phyloP scores from a whole-genome alignment of 2,888 invertebrate genomes.

The Gibbula magus region DNA sequence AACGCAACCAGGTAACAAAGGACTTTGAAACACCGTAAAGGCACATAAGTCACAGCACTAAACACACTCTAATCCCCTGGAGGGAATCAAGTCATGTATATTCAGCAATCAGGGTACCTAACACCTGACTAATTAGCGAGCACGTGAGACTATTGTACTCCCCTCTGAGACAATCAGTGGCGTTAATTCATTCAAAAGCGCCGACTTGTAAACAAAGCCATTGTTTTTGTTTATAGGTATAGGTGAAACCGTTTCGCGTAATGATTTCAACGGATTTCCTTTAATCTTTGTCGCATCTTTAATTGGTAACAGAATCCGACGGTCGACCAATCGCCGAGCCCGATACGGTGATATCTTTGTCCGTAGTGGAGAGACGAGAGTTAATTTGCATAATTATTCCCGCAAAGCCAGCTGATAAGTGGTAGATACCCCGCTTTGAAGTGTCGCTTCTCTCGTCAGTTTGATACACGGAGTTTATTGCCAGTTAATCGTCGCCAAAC shows the following conservation, averaged over 20 bases:
- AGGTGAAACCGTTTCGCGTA: conserved; percentile 3
- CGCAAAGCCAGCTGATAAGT: neutral
- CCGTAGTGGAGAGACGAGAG: neutral
- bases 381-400: conserved; percentile 3
- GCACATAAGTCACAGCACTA: too few relatives aligned
- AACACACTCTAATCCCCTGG: too few relatives aligned
- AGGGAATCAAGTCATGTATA: too few relatives aligned
- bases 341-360: neutral
- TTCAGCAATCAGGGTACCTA: neutral
- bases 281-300: neutral
- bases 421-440: neutral
- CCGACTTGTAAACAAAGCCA: neutral
- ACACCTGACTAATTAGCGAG: neutral
- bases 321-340: neutral
- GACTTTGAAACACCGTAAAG: too few relatives aligned
- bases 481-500: neutral
- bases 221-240: neutral
- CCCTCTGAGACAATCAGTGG: neutral
- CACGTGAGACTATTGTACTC: neutral
- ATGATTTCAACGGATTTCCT: neutral
- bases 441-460: neutral
- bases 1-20: too few relatives aligned
- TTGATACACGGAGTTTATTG: conserved; percentile 7
- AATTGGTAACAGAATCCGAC: neutral
- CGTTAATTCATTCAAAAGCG: neutral